Conservation (phyloP, 2,113 vertebrate genomes). For the Rhinoptilus africanus region DNA sequence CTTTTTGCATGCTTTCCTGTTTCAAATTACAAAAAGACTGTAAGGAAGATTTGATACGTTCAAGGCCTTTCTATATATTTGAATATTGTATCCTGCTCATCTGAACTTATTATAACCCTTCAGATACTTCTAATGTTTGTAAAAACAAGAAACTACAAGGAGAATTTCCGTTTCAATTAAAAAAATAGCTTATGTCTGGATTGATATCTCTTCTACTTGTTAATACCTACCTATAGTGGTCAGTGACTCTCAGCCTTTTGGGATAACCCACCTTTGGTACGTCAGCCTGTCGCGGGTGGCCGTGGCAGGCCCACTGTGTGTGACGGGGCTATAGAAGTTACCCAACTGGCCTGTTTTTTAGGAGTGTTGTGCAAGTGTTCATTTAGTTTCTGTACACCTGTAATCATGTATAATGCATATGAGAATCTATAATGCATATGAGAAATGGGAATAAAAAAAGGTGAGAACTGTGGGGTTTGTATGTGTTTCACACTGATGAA, state of each 20-base stretch:
- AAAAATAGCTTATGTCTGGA: background rate
- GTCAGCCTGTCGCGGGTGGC: background rate
- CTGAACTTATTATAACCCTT: background rate
- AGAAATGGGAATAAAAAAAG: background rate
- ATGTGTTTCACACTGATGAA: background rate
- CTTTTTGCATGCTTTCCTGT: background rate
- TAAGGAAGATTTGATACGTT: background rate
- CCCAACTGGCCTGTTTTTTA: rapidly evolving
- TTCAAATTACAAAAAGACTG: background rate
- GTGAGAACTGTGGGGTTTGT: background rate
- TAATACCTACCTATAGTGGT: background rate
- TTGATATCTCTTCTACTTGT: background rate
- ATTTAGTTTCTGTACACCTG: background rate
- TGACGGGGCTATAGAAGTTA: rapidly evolving
- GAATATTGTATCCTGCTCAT: background rate
- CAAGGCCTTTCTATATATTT: background rate
- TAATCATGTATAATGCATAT: background rate
- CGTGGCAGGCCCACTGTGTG: rapidly evolving
- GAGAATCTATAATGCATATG: background rate
- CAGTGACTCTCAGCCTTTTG: background rate
- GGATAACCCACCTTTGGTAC: background rate
- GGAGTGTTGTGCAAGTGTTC: background rate
- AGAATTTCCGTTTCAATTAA: background rate
- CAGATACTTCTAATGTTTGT: background rate
- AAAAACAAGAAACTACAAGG: background rate